Base-by-base conservation (phyloP, 2,888 invertebrate species). In the Andrena trimmerana region DNA sequence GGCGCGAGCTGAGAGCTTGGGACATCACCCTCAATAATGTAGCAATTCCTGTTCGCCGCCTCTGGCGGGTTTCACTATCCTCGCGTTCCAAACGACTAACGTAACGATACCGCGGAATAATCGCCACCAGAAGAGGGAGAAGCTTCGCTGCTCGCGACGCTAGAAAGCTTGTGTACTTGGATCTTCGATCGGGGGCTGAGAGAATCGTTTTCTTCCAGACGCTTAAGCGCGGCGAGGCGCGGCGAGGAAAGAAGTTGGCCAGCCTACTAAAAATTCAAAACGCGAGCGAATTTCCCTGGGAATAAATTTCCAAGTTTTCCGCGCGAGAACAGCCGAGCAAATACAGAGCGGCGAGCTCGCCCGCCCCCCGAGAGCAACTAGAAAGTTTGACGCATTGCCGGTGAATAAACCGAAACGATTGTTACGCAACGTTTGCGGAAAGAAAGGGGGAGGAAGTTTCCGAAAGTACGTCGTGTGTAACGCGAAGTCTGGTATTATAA, bases 311-410 rank as follows among this genome's bases (percentile, higher is more conserved):
- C 87, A 89, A 92, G 89, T 92, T 92, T 89, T 85, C 85, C 85
- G 63, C 77, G 84, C 78, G 88, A 84, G 85, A 86, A 87, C 87
- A 89, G 87, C 86, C 90, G 86, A 90, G 90, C 90, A 91, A 91
- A 92, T 89, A 90, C 88, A 86, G 84, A 83, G 73, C 74, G 83
- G 84, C 87, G 78, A 76, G 83, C 84, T 84, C 83, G 81, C 86
- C 87, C 85, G 79, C 80, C 79, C 86, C 16, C 69, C 60, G 75
- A 77, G 75, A 76, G 81, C 66, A 90, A 88, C 91, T 88, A 81
- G 83, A 91, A 92, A 92, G 90, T 92, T 92, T 90, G 89, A 90
- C 89, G 91, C 89, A 91, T 92, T 91, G 91, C 90, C 90, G 90
- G 80, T 84, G 91, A 90, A 90, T 92, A 92, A 92, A 91, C 91